Base-by-base conservation (phyloP, 2,888 invertebrate species). In the Volucella bombylans region DNA sequence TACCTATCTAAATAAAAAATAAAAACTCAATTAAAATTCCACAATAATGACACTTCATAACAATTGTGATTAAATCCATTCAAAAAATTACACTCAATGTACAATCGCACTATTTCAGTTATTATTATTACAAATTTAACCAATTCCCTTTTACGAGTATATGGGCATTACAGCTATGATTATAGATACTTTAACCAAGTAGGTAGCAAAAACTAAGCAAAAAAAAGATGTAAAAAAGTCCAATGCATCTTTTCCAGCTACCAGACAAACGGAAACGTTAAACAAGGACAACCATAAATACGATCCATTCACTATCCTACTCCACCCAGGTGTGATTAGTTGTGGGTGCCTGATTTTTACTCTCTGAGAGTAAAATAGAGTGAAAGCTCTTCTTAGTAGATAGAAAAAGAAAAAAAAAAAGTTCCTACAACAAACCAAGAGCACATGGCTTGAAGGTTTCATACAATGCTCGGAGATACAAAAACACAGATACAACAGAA, bases 101-200 rank as follows among this genome's bases (percentile, higher is more conserved):
- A 81, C 81, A 85, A 85, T 85, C 61, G 76, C 81, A 85, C 83
- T 80, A 80, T 85, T 85, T 76, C 81, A 72, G 81, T 85, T 85
- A 85, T 85, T 85, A 80, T 85, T 85, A 85, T 85, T 76, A 85
- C 76, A 85, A 83, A 80, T 85, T 76, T 68, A 85, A 85, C 85
- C 85, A 85, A 85, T 85, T 85, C 68, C 67, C 67, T 74, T 80
- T 85, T 80, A n/a, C n/a, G n/a, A n/a, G n/a, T n/a, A 77, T 85
- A 68, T 43, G 76, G 64, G 54, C 81, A 81, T 80, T 72, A 85
- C 80, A 72, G 80, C 85, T 85, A 85, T 81, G 80, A 77, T 85
- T 85, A 85, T 85, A 77, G 85, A 81, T 76, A 85, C 85, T 85
- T 80, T 14, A 76, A 52, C 67, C 57, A 61, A 85, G 76, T 68